These are phyloP conservation scores for Eulacestoma nigropectus DNA, from an alignment of 2,113 vertebrate species.

Conservation along the genomic window DNA sequence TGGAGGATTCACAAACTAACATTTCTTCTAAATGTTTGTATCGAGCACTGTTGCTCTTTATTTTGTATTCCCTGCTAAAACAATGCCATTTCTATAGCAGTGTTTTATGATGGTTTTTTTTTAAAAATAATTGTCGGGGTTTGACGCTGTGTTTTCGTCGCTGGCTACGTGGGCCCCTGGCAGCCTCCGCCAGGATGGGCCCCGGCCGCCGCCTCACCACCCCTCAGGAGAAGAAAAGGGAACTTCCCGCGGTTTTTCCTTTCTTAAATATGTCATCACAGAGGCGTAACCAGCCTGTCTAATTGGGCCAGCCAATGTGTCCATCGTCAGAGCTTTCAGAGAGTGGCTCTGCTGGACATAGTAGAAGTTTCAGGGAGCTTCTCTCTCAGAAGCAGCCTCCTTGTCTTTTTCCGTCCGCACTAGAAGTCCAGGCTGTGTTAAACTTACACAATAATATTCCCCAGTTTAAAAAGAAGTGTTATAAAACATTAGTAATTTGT, in stretches of 20 bases:
- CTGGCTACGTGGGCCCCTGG: neutral
- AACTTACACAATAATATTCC: neutral
- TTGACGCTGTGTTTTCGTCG: neutral
- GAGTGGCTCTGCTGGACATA: neutral
- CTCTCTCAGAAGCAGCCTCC: neutral
- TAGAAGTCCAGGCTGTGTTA: neutral
- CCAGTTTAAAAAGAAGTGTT: neutral
- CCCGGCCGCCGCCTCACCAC: neutral
- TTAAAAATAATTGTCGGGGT: neutral
- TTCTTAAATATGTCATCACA: neutral
- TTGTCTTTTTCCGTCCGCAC: neutral
- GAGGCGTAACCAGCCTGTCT: neutral
- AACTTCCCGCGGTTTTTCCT: neutral
- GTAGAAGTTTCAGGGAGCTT: neutral
- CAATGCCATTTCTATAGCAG: neutral
- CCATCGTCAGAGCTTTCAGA: neutral
- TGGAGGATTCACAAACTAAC: neutral
- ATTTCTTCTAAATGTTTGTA: neutral
- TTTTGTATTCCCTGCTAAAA: conserved; percentile 33
- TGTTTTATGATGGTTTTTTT: neutral
- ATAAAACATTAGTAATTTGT: neutral
- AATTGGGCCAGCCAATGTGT: neutral
- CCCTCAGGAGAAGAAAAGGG: neutral
- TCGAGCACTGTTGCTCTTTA: neutral
- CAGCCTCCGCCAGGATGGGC: neutral